Evolutionary conservation across 2,797 vertebrate genomes (phyloP).

Genomic region (Scleropages formosus): DNA sequence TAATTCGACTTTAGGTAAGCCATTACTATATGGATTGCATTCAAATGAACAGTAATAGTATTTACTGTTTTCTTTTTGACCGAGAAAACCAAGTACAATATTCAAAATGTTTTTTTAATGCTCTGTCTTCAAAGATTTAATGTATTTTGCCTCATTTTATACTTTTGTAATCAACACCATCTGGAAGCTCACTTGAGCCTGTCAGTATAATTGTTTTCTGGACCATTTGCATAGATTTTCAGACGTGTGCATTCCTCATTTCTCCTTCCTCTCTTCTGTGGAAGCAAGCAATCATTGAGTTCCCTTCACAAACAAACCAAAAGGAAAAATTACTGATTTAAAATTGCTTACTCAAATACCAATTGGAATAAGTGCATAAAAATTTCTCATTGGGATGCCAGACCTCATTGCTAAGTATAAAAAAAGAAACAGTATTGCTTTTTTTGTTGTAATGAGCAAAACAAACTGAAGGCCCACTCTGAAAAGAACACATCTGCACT

Average conservation of each 20-base stretch:
- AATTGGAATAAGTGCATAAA: not conserved
- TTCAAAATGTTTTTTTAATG: no score
- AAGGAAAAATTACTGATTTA: not conserved
- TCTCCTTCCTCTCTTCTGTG: not conserved
- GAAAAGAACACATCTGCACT: not conserved
- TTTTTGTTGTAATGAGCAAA: slow-evolving; percentile 2
- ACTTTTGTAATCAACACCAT: not conserved
- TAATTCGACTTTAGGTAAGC: no score
- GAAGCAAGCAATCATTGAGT: not conserved
- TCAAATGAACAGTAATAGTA: no score
- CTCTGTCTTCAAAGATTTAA: not conserved
- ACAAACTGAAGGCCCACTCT: not conserved
- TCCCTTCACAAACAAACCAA: not conserved
- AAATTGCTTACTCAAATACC: not conserved
- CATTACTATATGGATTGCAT: no score
- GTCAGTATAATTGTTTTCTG: slow-evolving; percentile 10
- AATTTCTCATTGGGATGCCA: not conserved
- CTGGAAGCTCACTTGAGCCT: not conserved
- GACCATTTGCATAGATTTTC: not conserved
- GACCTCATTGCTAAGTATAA: not conserved
- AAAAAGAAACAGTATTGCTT: not conserved
- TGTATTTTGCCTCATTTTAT: not conserved
- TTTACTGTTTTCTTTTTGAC: no score
- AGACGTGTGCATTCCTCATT: not conserved
- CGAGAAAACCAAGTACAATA: no score